Percentiles rank a stretch among this genome's conserved stretches.
These are phyloP conservation scores for Rhinolophus sinicus DNA, from an alignment of 2,113 vertebrate genomes.

Conservation along the genomic window DNA sequence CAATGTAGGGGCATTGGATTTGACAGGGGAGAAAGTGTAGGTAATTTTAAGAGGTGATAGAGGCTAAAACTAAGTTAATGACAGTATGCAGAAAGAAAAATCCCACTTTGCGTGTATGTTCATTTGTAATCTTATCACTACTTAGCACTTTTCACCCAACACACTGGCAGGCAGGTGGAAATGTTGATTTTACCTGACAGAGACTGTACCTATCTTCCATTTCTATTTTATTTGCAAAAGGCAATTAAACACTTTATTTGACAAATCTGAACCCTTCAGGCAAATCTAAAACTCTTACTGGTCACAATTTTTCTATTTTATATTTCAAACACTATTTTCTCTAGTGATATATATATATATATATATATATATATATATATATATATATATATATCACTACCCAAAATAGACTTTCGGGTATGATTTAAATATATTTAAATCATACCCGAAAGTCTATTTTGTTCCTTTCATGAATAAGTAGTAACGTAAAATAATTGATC, in stretches of 20 bases:
- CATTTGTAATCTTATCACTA: not conserved
- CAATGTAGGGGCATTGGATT: not conserved
- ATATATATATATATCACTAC: no score
- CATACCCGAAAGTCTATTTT: not conserved
- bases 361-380: no score
- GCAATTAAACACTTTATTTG: not conserved
- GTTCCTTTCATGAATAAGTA: not conserved
- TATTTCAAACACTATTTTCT: not conserved
- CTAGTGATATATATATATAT: not conserved
- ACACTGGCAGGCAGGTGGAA: not conserved
- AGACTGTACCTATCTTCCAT: not conserved
- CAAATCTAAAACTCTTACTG: not conserved
- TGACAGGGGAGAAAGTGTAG: not conserved
- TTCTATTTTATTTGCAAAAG: conserved; percentile 11
- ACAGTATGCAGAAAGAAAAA: not conserved
- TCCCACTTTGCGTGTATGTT: not conserved
- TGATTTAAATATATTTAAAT: not conserved
- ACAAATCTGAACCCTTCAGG: not conserved
- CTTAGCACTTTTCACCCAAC: not conserved
- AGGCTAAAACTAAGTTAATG: not conserved
- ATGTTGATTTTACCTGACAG: not conserved
- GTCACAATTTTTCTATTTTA: not conserved
- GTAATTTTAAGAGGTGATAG: not conserved
- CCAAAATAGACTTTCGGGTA: no score
- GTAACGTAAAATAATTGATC: conserved; percentile 3